Percentiles rank a stretch among this genome's conserved stretches.
phyloP scores from a whole-genome alignment of 2,888 invertebrate species.

The Chamaedrilus cognettii region DNA sequence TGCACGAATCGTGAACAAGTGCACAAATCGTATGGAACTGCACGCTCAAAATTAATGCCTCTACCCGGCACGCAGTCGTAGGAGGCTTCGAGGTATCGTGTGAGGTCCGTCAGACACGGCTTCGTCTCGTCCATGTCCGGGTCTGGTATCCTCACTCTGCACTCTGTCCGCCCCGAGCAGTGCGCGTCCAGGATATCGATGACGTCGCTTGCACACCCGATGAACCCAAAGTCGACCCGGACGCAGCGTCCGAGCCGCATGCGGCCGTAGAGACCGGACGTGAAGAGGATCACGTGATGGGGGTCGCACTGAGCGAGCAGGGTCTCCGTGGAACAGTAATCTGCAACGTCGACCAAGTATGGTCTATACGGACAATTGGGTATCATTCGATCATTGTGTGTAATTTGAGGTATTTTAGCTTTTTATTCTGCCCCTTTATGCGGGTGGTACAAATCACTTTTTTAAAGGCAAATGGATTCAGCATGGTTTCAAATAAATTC shows the following conservation, averaged over 20 bases:
- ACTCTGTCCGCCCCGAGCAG: slow-evolving; percentile 18
- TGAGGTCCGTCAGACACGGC: slow-evolving; percentile 19
- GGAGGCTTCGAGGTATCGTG: slow-evolving; percentile 12
- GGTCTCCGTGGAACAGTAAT: slow-evolving; percentile 21
- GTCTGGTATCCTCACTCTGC: slow-evolving; percentile 16
- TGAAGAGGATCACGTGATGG: slow-evolving; percentile 18
- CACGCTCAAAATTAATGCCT: no score
- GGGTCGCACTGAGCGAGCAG: slow-evolving; percentile 17
- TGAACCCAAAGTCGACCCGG: slow-evolving; percentile 22
- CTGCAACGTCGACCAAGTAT: not conserved
- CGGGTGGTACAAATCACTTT: no score
- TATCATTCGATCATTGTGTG: no score
- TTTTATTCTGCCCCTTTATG: no score
- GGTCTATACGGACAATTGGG: no score
- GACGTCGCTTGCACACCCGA: slow-evolving; percentile 19
- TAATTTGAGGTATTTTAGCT: no score
- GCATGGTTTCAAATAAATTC: no score
- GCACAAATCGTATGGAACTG: no score
- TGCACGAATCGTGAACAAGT: no score
- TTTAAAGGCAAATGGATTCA: no score
- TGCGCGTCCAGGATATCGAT: slow-evolving; percentile 19
- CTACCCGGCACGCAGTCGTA: slow-evolving; percentile 17
- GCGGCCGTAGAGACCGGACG: slow-evolving; percentile 17
- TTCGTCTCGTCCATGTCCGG: slow-evolving; percentile 19
- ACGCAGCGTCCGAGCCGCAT: slow-evolving; percentile 20